Evolutionary conservation across 2,113 vertebrate species (phyloP).

Genomic region (Platycercus adscitus): DNA sequence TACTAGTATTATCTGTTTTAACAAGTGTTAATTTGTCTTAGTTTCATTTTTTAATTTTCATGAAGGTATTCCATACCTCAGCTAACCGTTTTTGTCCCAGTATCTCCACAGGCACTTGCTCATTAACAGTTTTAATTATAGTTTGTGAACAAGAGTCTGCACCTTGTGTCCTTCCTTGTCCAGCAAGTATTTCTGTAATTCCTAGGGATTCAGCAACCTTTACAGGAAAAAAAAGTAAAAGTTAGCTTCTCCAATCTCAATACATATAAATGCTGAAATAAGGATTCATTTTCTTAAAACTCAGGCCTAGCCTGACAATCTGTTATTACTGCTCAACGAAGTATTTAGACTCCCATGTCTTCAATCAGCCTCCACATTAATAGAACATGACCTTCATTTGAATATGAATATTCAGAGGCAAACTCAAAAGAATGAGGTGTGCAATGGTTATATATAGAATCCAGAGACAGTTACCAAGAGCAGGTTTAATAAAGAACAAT

Average conservation of each 20-base stretch:
- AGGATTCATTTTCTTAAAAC: background rate
- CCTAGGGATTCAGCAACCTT: constrained; percentile 80
- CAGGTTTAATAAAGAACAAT: background rate
- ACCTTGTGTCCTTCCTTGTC: background rate
- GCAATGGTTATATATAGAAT: background rate
- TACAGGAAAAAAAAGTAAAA: background rate
- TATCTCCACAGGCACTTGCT: background rate
- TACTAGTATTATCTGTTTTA: background rate
- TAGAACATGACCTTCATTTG: background rate
- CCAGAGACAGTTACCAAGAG: background rate
- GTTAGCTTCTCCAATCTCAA: background rate
- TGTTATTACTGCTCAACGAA: background rate
- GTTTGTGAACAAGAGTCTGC: background rate
- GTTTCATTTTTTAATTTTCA: background rate
- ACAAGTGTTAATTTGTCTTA: background rate
- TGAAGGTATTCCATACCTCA: constrained; percentile 59
- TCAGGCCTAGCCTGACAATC: background rate
- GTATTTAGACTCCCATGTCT: background rate
- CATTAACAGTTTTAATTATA: background rate
- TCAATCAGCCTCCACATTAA: background rate
- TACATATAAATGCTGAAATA: background rate
- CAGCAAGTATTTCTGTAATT: constrained; percentile 63
- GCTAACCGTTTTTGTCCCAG: constrained; percentile 34
- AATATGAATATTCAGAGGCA: background rate
- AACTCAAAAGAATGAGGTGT: background rate